Percentiles rank a stretch among this genome's conserved stretches.
phyloP scores from a whole-genome alignment of 1,140 invertebrate species.

The Drosophila melanica region DNA sequence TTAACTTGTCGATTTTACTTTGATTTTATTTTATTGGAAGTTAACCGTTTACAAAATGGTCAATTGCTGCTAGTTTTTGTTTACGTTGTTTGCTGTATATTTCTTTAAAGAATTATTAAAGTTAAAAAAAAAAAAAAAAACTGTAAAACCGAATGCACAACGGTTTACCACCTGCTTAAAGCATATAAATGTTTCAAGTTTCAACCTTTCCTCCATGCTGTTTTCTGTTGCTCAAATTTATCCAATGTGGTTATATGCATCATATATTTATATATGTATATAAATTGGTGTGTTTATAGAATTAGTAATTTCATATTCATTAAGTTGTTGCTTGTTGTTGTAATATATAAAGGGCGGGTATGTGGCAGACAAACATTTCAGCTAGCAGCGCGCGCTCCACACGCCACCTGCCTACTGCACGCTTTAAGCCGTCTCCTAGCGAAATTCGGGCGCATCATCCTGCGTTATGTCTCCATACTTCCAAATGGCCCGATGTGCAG shows the following conservation, averaged over 20 bases:
- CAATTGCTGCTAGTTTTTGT: slow-evolving; percentile 64
- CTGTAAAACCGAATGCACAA: slow-evolving; percentile 41
- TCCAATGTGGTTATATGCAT: slow-evolving; percentile 70
- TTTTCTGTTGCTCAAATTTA: slow-evolving; percentile 58
- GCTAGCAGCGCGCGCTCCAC: slow-evolving; percentile 58
- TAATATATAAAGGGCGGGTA: slow-evolving; percentile 83
- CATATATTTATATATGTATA: slow-evolving; percentile 42
- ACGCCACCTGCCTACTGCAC: slow-evolving; percentile 68
- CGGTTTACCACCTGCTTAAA: slow-evolving; percentile 63
- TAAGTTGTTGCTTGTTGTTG: slow-evolving; percentile 77
- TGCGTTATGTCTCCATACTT: slow-evolving; percentile 98
- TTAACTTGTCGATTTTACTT: slow-evolving; percentile 31
- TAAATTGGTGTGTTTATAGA: slow-evolving; percentile 69
- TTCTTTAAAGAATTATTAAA: slow-evolving; percentile 59
- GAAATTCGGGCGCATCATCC: slow-evolving; percentile 88
- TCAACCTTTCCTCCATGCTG: slow-evolving; percentile 29
- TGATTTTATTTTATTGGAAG: slow-evolving; percentile 62
- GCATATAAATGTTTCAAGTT: slow-evolving; percentile 63
- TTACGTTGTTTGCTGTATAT: slow-evolving; percentile 54
- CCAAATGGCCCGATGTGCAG: slow-evolving; percentile 95
- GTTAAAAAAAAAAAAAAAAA: slow-evolving; percentile 47
- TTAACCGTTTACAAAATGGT: slow-evolving; percentile 52
- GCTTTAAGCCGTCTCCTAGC: slow-evolving; percentile 62
- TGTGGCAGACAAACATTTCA: slow-evolving; percentile 84
- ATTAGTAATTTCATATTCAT: slow-evolving; percentile 81